These are phyloP conservation scores for Coregonus sp. DNA, from an alignment of 2,797 vertebrate species.

Conservation along the genomic window DNA sequence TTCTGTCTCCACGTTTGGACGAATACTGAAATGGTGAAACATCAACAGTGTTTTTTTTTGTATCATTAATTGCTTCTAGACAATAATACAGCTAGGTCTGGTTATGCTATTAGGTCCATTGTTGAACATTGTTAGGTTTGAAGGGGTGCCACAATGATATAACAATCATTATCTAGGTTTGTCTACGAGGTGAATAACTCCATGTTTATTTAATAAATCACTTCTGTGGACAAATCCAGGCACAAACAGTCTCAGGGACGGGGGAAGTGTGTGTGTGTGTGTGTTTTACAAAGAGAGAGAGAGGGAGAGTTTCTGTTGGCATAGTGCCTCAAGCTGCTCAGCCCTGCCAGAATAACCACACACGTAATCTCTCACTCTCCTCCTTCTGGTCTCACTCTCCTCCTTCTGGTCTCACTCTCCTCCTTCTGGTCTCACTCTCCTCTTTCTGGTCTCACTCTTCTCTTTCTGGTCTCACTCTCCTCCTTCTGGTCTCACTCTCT, in stretches of 20 bases:
- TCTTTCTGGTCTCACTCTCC: not conserved
- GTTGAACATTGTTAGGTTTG: constrained; percentile 52
- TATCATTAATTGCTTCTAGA: constrained; percentile 38
- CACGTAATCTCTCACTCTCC: constrained; percentile 56
- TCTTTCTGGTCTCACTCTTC: constrained; percentile 12
- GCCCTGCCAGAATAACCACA: constrained; percentile 57
- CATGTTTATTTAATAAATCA: constrained; percentile 66
- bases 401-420: not conserved
- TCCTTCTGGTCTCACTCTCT: constrained; percentile 40
- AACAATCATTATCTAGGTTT: constrained; percentile 69
- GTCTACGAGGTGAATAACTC: constrained; percentile 55
- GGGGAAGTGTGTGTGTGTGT: constrained; percentile 28
- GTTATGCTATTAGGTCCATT: constrained; percentile 38
- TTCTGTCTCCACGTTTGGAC: constrained; percentile 31
- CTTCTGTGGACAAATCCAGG: constrained; percentile 45
- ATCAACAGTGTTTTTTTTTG: constrained; percentile 16
- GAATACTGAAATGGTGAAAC: constrained; percentile 35
- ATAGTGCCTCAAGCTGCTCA: constrained; percentile 34
- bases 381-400: constrained; percentile 25
- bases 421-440: constrained; percentile 1
- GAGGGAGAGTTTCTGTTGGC: constrained; percentile 65
- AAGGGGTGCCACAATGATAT: constrained; percentile 46
- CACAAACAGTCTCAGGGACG: constrained; percentile 37
- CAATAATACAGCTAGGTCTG: constrained; percentile 38
- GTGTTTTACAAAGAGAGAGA: constrained; percentile 29